Evolutionary conservation across 2,113 vertebrate species (phyloP).

Genomic region (Chascanopsetta lugubris): DNA sequence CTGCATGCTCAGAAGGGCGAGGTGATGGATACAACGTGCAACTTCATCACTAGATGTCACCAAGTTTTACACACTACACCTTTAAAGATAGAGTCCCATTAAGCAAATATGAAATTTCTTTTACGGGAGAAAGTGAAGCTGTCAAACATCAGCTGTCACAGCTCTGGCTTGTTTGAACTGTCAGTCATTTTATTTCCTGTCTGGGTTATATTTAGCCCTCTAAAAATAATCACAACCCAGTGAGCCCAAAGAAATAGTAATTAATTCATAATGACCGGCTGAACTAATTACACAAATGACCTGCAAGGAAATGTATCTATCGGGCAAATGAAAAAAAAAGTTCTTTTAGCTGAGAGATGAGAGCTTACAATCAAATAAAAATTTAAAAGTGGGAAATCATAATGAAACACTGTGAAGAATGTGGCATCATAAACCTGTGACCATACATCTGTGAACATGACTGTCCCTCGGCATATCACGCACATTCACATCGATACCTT

Average conservation of each 20-base stretch:
- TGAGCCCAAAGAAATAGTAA: slow-evolving; percentile 14
- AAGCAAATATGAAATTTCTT: slow-evolving; percentile 34
- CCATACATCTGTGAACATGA: too few species aligned
- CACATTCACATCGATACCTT: too few species aligned
- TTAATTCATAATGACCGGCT: slow-evolving; percentile 7
- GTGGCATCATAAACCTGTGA: too few species aligned
- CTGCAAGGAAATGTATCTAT: background rate
- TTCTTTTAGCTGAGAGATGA: background rate
- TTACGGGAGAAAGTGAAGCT: slow-evolving; percentile 36
- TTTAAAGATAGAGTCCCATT: too few species aligned
- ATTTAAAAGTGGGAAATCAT: background rate
- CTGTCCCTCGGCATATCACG: too few species aligned
- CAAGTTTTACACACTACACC: too few species aligned
- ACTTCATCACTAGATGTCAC: too few species aligned
- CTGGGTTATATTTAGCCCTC: slow-evolving; percentile 19
- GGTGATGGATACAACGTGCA: too few species aligned
- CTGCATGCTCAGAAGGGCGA: too few species aligned
- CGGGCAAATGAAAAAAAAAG: background rate
- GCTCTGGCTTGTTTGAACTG: slow-evolving; percentile 2
- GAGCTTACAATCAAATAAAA: background rate
- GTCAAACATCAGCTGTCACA: slow-evolving; percentile 34
- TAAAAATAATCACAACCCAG: slow-evolving; percentile 26
- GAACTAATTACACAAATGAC: slow-evolving; percentile 5
- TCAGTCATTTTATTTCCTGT: background rate
- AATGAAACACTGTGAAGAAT: background rate